phyloP scores from a whole-genome alignment of 2,888 invertebrate species.

The Apamea crenata region DNA sequence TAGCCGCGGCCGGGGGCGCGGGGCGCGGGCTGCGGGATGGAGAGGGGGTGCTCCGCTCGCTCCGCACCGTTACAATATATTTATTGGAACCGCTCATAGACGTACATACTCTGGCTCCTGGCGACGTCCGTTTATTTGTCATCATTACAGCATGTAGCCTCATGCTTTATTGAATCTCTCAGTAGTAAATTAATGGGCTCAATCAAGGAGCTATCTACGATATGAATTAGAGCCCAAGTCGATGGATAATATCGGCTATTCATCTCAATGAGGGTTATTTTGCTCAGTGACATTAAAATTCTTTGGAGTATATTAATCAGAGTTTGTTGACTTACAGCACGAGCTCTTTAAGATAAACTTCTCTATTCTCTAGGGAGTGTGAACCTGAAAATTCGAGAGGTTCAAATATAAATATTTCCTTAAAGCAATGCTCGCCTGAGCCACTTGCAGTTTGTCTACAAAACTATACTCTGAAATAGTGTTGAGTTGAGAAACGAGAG shows the following conservation, averaged over 20 bases:
- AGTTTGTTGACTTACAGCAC: slow-evolving; percentile 1
- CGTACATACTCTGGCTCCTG: slow-evolving; percentile 38
- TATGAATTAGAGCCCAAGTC: slow-evolving; percentile 37
- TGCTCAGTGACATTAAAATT: not conserved
- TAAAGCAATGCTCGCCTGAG: not conserved
- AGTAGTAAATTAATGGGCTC: slow-evolving; percentile 42
- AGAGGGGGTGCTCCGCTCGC: not conserved
- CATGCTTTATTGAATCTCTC: slow-evolving; percentile 54
- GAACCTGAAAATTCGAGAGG: not conserved
- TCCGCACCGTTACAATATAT: slow-evolving; percentile 50
- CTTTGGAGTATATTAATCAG: not conserved
- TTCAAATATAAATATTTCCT: not conserved
- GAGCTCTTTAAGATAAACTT: not conserved
- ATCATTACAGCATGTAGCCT: slow-evolving; percentile 54
- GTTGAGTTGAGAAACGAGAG: slow-evolving; percentile 6
- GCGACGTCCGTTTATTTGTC: slow-evolving; percentile 61
- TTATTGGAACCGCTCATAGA: slow-evolving; percentile 58
- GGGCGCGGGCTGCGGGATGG: not conserved
- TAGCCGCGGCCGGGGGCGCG: slow-evolving; percentile 65
- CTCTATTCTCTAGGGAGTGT: not conserved
- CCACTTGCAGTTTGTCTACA: not conserved
- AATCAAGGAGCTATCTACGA: slow-evolving; percentile 47
- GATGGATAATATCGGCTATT: slow-evolving; percentile 26
- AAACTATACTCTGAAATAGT: slow-evolving; percentile 1
- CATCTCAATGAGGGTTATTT: slow-evolving; percentile 35